phyloP scores from a whole-genome alignment of 2,113 vertebrate genomes.

The Pantherophis guttatus region DNA sequence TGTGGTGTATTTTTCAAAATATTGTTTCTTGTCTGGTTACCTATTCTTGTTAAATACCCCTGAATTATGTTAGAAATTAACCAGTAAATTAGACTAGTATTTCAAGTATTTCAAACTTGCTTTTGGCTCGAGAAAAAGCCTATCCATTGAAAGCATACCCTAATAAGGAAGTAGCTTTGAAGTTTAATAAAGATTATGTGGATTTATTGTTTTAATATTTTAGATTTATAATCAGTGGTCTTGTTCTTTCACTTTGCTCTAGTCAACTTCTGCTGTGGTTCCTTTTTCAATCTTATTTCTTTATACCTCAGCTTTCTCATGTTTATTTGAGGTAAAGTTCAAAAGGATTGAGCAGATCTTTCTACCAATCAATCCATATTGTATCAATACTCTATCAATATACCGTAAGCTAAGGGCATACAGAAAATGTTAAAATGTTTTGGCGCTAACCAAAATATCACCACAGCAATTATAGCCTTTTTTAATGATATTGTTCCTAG shows the following conservation, averaged over 20 bases:
- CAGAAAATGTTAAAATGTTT: conserved; percentile 15
- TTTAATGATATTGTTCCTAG: not conserved
- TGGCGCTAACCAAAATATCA: conserved; percentile 19
- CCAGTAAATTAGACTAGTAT: conserved; percentile 27
- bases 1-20: conserved; percentile 45
- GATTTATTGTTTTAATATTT: conserved; percentile 60
- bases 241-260: conserved; percentile 42
- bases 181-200: conserved; percentile 54
- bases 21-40: conserved; percentile 39
- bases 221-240: conserved; percentile 60
- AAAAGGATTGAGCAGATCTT: conserved; percentile 53
- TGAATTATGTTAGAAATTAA: conserved; percentile 51
- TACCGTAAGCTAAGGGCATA: conserved; percentile 35
- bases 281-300: conserved; percentile 46
- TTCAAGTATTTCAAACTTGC: conserved; percentile 55
- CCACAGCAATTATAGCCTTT: not conserved
- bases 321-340: conserved; percentile 66
- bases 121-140: conserved; percentile 38
- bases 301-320: conserved; percentile 57
- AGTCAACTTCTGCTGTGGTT: conserved; percentile 51
- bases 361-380: conserved; percentile 48
- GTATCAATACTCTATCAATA: conserved; percentile 49
- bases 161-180: conserved; percentile 60
- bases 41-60: conserved; percentile 58
- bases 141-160: conserved; percentile 63